phyloP scores from a whole-genome alignment of 2,113 vertebrate genomes.

The Polypterus senegalus region DNA sequence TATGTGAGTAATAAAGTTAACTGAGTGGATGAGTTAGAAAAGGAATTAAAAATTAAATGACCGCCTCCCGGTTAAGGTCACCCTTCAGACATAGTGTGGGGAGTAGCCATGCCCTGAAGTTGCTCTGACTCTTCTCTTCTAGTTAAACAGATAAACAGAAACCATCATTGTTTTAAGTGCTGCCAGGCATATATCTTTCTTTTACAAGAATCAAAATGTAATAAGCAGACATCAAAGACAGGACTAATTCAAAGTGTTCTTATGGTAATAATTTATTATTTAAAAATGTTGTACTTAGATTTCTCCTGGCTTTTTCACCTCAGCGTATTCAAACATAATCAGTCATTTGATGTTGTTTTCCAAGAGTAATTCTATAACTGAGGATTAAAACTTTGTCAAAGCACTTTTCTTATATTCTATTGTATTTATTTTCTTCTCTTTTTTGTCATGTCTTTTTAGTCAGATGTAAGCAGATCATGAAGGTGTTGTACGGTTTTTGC shows the following conservation, averaged over 20 bases:
- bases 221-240: not conserved
- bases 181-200: not conserved
- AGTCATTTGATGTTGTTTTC: not conserved
- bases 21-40: slow-evolving; percentile 1
- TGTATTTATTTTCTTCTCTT: too few relatives aligned
- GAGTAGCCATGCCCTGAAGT: not conserved
- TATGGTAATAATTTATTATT: not conserved
- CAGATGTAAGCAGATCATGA: too few relatives aligned
- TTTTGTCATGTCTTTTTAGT: too few relatives aligned
- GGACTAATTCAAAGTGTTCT: not conserved
- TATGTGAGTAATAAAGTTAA: not conserved
- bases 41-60: not conserved
- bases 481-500: too few relatives aligned
- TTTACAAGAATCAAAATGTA: not conserved
- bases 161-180: not conserved
- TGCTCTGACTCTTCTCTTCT: too few relatives aligned
- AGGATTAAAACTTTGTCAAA: too few relatives aligned
- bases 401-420: too few relatives aligned
- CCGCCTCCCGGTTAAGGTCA: not conserved
- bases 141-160: not conserved
- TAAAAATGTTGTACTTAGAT: not conserved
- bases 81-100: not conserved
- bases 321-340: not conserved
- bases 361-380: too few relatives aligned
- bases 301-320: not conserved